These are phyloP conservation scores for Barbus barbus DNA, from an alignment of 2,113 vertebrate genomes.

Conservation along the genomic window DNA sequence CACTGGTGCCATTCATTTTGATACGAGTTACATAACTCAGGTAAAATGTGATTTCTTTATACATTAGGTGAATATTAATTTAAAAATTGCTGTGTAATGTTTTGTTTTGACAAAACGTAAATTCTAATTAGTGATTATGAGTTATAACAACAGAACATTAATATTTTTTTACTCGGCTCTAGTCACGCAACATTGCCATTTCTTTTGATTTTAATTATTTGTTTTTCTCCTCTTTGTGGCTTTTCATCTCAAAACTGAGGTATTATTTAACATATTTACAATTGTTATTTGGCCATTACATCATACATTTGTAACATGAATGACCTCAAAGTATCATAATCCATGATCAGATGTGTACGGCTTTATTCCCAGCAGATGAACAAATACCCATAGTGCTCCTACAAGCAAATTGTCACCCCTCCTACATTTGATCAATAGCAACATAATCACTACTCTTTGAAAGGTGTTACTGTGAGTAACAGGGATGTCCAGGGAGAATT, in stretches of 20 bases:
- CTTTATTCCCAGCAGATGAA: neutral
- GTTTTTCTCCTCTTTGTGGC: too few relatives aligned
- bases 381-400: neutral
- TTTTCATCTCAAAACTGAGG: too few relatives aligned
- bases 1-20: too few relatives aligned
- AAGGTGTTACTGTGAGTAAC: neutral
- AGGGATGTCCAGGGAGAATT: neutral
- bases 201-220: too few relatives aligned
- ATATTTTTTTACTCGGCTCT: too few relatives aligned
- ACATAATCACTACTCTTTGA: constrained; percentile 17
- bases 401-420: neutral
- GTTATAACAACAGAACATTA: neutral
- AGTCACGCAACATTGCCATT: too few relatives aligned
- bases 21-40: too few relatives aligned
- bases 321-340: neutral
- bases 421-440: constrained; percentile 28
- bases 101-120: too few relatives aligned
- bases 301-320: neutral
- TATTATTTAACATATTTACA: neutral
- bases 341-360: neutral
- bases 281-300: neutral
- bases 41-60: too few relatives aligned
- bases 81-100: too few relatives aligned
- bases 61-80: too few relatives aligned
- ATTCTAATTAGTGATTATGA: neutral